Conservation (phyloP, 2,888 invertebrate species). For the Eupeodes luniger region DNA sequence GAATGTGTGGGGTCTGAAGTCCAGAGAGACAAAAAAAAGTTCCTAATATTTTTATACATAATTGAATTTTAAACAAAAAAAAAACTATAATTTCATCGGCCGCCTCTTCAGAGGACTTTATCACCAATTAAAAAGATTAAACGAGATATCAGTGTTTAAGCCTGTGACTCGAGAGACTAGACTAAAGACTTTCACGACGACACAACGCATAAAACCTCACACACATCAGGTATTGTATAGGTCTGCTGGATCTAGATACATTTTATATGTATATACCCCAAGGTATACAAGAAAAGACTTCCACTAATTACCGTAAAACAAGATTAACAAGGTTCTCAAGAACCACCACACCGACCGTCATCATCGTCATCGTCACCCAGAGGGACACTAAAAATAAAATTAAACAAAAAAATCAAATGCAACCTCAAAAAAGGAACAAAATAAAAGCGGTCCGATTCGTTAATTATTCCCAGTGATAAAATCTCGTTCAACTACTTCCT, state of each 20-base stretch:
- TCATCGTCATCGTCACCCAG: slow-evolving; percentile 9
- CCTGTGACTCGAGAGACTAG: slow-evolving; percentile 43
- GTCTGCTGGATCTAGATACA: neutral
- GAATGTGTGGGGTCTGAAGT: slow-evolving; percentile 67
- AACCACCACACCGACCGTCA: slow-evolving; percentile 20
- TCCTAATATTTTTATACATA: slow-evolving; percentile 40
- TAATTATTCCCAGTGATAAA: slow-evolving; percentile 67
- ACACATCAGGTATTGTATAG: slow-evolving; percentile 25
- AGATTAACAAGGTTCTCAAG: slow-evolving; percentile 74
- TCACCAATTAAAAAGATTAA: slow-evolving; percentile 74
- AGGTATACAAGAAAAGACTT: slow-evolving; percentile 45
- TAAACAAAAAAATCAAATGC: slow-evolving; percentile 19
- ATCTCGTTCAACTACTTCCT: slow-evolving; percentile 23
- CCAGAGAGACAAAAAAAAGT: neutral
- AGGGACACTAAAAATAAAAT: slow-evolving; percentile 35
- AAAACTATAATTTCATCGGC: slow-evolving; percentile 37
- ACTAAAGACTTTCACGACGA: neutral
- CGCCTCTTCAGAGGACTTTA: slow-evolving; percentile 71
- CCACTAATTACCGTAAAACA: slow-evolving; percentile 76
- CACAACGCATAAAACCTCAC: slow-evolving; percentile 52
- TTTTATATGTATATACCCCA: neutral
- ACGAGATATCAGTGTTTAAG: slow-evolving; percentile 57
- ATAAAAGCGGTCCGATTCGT: slow-evolving; percentile 52
- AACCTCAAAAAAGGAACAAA: slow-evolving; percentile 21
- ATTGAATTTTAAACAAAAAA: slow-evolving; percentile 42